Conservation (phyloP, 1,140 invertebrate genomes). For the Camponotus floridanus region DNA sequence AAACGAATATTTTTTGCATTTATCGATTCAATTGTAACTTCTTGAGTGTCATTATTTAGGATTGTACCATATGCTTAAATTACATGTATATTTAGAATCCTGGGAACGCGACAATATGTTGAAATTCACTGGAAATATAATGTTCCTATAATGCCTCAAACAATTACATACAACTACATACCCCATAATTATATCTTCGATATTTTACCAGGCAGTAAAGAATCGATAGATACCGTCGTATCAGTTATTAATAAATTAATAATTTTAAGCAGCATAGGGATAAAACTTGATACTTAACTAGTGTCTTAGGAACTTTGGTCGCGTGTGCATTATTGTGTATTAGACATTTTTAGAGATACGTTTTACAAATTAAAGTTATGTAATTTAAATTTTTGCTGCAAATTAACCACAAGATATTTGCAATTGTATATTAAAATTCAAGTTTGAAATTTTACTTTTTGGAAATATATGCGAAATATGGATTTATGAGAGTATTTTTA, state of each 20-base stretch:
- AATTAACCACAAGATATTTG: neutral
- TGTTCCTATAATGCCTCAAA: neutral
- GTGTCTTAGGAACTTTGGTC: neutral
- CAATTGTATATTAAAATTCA: neutral
- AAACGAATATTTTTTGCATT: neutral
- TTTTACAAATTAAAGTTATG: neutral
- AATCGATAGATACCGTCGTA: neutral
- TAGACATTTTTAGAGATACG: neutral
- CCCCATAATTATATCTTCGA: neutral
- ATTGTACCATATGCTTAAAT: neutral
- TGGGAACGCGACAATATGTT: slow-evolving; percentile 35
- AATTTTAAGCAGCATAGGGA: neutral
- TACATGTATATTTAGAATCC: neutral
- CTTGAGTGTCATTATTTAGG: neutral
- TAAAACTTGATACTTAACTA: neutral
- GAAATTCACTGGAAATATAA: neutral
- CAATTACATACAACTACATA: too few relatives aligned
- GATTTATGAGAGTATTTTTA: neutral
- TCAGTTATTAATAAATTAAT: slow-evolving; percentile 35
- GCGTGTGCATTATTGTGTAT: neutral
- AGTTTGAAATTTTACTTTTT: neutral
- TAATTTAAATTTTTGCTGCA: neutral
- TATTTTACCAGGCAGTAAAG: neutral
- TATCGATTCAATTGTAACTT: neutral
- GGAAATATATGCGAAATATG: neutral